Base-by-base conservation (phyloP, 2,113 vertebrate species). In the Menura novaehollandiae region DNA sequence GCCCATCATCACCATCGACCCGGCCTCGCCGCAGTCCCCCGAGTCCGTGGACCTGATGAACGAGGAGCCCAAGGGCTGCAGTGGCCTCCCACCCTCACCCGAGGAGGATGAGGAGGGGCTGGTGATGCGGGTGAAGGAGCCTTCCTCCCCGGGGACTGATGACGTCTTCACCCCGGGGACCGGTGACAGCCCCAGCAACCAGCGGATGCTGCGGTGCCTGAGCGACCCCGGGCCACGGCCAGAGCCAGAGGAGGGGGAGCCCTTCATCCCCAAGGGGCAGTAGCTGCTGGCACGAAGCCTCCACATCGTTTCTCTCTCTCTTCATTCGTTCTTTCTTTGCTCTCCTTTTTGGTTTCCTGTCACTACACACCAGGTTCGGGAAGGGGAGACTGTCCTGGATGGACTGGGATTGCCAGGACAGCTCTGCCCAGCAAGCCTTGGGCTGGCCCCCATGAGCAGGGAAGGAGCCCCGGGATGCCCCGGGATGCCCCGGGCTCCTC, bases 151-250 rank as follows among this genome's bases (percentile, higher is more conserved):
- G 0, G 98, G 98, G 32, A 98, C 95, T 0, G 97, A 97, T 1
- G 98, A 98, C 1, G 97, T 98, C 83, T 98, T 98, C 95, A 98
- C 96, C 4, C 98, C 97, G 0, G 98, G 97, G 24, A 81, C 91
- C 1, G 76, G 97, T 1, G 98, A 98, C 69, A 98, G 97, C 74
- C 95, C 97, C 41, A 98, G 97, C 92, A 98, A 98, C 37, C 99
- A 98, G 94, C 97, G 98, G 74, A 98, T 99, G 79, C 98, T 97
- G 88, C 98, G 99, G 69, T 99, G 99, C 95, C 98, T 99, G 94
- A 99, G 99, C 22, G 99, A 99, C 97, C 99, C 99, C 0, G 99
- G 99, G 37, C 99, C 99, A 2, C 97, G 98, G 47, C 97, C 98
- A 0, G 99, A 99, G 30, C 99, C 99, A 1, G 99, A 98, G 5